phyloP scores from a whole-genome alignment of 2,113 vertebrate species.

The Bambusicola thoracicus region DNA sequence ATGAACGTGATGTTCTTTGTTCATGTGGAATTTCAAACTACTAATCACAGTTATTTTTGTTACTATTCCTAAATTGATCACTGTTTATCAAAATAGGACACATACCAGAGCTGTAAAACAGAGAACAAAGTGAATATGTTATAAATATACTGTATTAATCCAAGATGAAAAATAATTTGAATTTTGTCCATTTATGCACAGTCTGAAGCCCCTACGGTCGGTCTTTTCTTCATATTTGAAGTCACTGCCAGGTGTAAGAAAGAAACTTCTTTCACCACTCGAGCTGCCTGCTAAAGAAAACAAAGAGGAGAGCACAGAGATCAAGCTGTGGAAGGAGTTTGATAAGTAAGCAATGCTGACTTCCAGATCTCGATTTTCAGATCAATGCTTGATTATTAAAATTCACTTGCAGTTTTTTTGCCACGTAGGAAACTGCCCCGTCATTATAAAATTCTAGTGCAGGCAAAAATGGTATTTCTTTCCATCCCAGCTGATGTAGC shows the following conservation, averaged over 20 bases:
- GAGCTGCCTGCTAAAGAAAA: conserved; percentile 51
- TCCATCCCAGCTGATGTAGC: background rate
- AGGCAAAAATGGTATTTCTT: background rate
- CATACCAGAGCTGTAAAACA: background rate
- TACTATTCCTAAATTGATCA: background rate
- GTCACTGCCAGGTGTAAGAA: conserved; percentile 84
- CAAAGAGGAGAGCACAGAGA: background rate
- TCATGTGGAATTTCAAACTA: background rate
- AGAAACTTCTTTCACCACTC: conserved; percentile 60
- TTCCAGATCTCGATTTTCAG: background rate
- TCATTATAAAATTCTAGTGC: background rate
- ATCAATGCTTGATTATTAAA: background rate
- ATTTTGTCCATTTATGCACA: conserved; percentile 55
- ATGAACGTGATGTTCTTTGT: background rate
- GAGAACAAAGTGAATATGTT: background rate
- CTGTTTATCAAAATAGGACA: background rate
- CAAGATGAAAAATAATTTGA: background rate
- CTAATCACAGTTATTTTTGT: background rate
- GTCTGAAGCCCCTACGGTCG: conserved; percentile 87
- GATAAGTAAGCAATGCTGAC: conserved; percentile 78
- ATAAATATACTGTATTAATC: background rate
- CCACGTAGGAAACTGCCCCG: rapidly evolving
- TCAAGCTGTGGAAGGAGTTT: conserved; percentile 82
- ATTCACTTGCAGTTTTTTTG: background rate
- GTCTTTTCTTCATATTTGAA: conserved; percentile 91